phyloP scores from a whole-genome alignment of 2,797 vertebrate species.

The Anguilla pacifica region DNA sequence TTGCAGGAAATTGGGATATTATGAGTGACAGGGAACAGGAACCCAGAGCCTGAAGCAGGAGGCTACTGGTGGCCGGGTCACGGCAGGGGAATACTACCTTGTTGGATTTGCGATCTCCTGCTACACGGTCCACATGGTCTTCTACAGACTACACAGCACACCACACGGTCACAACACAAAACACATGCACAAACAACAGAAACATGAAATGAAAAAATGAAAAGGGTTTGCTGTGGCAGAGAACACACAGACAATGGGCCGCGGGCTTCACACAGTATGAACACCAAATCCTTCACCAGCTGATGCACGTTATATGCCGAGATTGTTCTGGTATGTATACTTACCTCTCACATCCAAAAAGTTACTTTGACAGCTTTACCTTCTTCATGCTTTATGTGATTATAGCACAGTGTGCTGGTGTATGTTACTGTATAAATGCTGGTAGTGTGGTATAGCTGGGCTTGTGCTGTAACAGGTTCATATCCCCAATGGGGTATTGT shows the following conservation, averaged over 20 bases:
- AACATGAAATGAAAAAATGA: constrained; percentile 78
- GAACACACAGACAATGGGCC: constrained; percentile 37
- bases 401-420: not conserved
- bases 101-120: constrained; percentile 83
- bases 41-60: constrained; percentile 55
- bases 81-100: constrained; percentile 88
- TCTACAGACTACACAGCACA: constrained; percentile 93
- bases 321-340: not conserved
- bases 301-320: not conserved
- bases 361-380: not conserved
- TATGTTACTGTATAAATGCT: not conserved
- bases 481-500: not conserved
- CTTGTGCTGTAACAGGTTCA: not conserved
- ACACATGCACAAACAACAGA: constrained; percentile 88
- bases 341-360: not conserved
- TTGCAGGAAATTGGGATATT: not conserved
- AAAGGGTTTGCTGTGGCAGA: constrained; percentile 55
- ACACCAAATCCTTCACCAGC: constrained; percentile 12
- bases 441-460: not conserved
- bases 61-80: constrained; percentile 60
- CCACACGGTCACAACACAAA: constrained; percentile 81
- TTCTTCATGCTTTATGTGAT: not conserved
- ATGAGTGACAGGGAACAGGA: constrained; percentile 29
- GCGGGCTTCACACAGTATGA: constrained; percentile 9
- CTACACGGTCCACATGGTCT: constrained; percentile 91